Evolutionary conservation across 2,888 invertebrate genomes (phyloP), one percentile per base, ranked within the genome.

Genomic region (Leptinotarsa peninsularis): DNA sequence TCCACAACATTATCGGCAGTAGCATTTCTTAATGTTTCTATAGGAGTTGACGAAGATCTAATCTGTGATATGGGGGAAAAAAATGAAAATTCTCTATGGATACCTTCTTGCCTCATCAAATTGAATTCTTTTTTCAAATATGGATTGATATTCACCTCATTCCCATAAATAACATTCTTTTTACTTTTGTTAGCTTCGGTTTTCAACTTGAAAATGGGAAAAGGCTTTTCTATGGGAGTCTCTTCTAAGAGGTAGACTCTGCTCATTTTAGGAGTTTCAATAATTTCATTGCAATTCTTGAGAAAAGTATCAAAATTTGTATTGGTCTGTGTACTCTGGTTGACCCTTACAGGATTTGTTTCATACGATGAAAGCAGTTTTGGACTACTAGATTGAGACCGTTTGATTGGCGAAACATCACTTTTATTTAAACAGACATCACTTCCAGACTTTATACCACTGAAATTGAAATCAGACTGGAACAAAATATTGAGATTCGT

Each of bases 1-100:
- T 77, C 74, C 56, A 49, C 50, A 23, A 66, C 66, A 71, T 72
- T 75, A 66, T 79, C 78, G 71, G 69, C 56, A 66, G 70, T 56
- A 68, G 50, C 75, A 54, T 66, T 66, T 54, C 70, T 23, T 14
- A 78, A 69, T 27, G 74, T 80, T 23, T 81, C 80, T 14, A 86
- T 83, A 0, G 86, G 86, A 0, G 86, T 86, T 14, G 85, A 82
- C 0, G 82, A 78, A 1, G 81, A 78, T 66, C 85, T 84, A 1
- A 79, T 77, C 49, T 82, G 80, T 66, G 82, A 83, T 66, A 85
- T 78, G 0, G 85, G 82, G 1, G 82, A 82, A 74, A 86, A 86
- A 78, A 86, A 85, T 4, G 86, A 84, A 18, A 81, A 68, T 71
- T 86, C 86, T 10, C 81, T 83, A 56, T 77, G 78, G 75, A 78